Percentiles rank a stretch among this genome's conserved stretches.
Conservation (phyloP, 2,797 vertebrate species). For the Naso thynnoides region DNA sequence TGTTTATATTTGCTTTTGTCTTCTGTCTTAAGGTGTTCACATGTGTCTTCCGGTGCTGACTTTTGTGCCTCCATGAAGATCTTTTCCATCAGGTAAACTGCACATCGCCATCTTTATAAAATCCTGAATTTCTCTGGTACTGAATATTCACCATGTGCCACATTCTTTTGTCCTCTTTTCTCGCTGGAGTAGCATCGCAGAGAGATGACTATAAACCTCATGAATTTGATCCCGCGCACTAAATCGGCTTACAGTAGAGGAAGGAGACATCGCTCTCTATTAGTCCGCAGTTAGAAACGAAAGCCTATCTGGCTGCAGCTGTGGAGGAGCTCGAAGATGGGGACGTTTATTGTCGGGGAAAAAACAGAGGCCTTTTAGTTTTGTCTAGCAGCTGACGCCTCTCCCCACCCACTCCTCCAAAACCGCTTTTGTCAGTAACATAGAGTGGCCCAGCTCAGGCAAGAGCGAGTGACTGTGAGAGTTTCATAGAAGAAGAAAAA, state of each 20-base stretch:
- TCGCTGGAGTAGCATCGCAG: conserved; percentile 21
- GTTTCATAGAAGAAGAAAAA: conserved; percentile 44
- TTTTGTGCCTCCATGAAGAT: conserved; percentile 19
- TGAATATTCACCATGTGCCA: conserved; percentile 25
- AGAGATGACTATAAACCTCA: conserved; percentile 50
- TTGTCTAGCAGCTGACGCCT: conserved; percentile 81
- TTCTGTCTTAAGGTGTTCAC: conserved; percentile 35
- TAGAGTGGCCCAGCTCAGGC: conserved; percentile 60
- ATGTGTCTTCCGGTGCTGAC: not conserved
- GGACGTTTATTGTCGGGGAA: conserved; percentile 75
- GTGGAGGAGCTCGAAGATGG: conserved; percentile 75
- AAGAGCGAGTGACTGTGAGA: conserved; percentile 57
- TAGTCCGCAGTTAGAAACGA: conserved; percentile 66
- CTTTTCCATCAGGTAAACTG: conserved; percentile 52
- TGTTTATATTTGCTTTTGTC: conserved; percentile 33
- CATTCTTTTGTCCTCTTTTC: conserved; percentile 32
- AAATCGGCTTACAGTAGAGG: conserved; percentile 72
- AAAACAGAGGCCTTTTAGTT: conserved; percentile 80
- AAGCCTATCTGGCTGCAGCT: conserved; percentile 77
- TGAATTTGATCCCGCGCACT: conserved; percentile 57
- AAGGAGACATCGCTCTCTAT: conserved; percentile 64
- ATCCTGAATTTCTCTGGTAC: not conserved
- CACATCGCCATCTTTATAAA: conserved; percentile 13
- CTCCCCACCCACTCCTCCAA: conserved; percentile 71
- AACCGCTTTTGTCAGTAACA: conserved; percentile 71